A percentile compares a stretch with the other conserved stretches of the same genome.
Evolutionary conservation across 2,113 vertebrate genomes (phyloP).

Genomic region (Trachemys scripta): DNA sequence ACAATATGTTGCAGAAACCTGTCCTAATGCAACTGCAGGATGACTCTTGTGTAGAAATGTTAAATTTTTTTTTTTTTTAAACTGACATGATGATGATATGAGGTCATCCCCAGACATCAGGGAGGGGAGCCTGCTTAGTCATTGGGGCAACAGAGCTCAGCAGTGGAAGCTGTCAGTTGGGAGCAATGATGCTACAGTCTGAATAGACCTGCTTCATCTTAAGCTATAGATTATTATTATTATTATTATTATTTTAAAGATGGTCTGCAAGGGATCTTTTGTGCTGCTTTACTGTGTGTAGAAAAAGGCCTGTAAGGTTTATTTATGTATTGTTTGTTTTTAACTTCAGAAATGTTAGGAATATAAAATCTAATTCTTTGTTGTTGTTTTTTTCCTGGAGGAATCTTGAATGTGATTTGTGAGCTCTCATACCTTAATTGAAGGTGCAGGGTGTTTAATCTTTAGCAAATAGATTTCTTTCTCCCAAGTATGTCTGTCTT

Average conservation of each 20-base stretch:
- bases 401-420: not conserved
- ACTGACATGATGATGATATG: conserved; percentile 24
- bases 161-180: conserved; percentile 10
- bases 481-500: not conserved
- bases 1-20: not conserved
- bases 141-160: conserved; percentile 18
- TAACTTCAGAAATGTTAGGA: not conserved
- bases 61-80: not conserved
- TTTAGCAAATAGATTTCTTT: not conserved
- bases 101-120: conserved; percentile 48
- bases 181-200: conserved; percentile 59
- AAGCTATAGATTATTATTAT: not conserved
- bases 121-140: conserved; percentile 62
- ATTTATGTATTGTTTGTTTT: not conserved
- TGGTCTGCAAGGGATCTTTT: not conserved
- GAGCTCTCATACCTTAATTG: not conserved
- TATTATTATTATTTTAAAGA: not conserved
- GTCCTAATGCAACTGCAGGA: not conserved
- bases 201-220: conserved; percentile 23
- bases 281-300: not conserved
- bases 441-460: not conserved
- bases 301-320: not conserved
- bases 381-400: not conserved
- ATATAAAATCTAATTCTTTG: not conserved
- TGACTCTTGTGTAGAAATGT: conserved; percentile 35